Percentiles rank a stretch among this genome's conserved stretches.
These are phyloP conservation scores for Schizopygopsis pylzovi DNA, from an alignment of 2,797 vertebrate species.

Conservation along the genomic window DNA sequence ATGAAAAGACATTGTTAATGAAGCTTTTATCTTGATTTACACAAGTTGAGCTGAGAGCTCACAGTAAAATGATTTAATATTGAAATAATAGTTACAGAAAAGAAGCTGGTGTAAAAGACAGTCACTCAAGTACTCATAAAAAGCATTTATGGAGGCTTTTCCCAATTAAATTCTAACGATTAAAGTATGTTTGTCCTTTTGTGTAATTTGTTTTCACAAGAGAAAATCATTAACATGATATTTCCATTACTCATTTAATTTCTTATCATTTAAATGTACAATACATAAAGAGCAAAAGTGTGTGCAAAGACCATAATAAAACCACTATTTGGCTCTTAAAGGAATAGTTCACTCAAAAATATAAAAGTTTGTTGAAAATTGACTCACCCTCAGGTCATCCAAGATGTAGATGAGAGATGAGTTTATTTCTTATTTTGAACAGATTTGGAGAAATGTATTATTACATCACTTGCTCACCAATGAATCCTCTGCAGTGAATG, in stretches of 20 bases:
- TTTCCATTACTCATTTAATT: not conserved
- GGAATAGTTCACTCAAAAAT: not conserved
- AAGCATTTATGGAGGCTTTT: not conserved
- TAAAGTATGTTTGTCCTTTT: not conserved
- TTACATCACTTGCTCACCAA: not conserved
- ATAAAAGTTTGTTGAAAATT: not conserved
- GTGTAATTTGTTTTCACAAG: not conserved
- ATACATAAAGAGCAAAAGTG: not conserved
- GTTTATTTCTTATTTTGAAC: not conserved
- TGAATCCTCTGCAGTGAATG: not conserved
- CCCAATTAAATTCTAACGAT: not conserved
- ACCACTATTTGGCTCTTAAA: not conserved
- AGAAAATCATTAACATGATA: not conserved
- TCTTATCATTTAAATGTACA: not conserved
- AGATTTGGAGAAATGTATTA: not conserved
- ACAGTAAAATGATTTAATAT: not conserved
- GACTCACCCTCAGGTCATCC: not conserved
- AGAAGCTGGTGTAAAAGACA: not conserved
- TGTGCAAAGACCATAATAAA: not conserved
- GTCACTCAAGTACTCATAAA: not conserved
- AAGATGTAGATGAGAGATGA: not conserved
- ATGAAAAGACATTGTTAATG: constrained; percentile 6
- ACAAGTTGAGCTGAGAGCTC: not conserved
- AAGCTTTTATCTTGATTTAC: constrained; percentile 2
- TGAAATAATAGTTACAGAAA: not conserved